Evolutionary conservation across 1,140 invertebrate genomes (phyloP).

Genomic region (Scaptomyza graminum): DNA sequence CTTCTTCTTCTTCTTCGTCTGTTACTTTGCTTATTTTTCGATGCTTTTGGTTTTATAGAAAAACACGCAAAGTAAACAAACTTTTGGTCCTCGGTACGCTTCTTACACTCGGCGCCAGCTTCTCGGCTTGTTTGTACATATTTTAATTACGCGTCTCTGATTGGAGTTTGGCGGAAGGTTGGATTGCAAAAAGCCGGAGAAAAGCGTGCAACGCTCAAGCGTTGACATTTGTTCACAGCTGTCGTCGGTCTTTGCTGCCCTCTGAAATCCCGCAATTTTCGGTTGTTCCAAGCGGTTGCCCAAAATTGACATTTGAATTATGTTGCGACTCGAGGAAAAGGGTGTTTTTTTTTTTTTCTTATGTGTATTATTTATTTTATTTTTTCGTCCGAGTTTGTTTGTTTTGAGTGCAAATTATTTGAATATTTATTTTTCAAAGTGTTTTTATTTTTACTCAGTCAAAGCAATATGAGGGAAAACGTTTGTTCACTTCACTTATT

Average conservation of each 20-base stretch:
- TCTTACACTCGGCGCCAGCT: slow-evolving; percentile 34
- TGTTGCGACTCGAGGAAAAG: slow-evolving; percentile 23
- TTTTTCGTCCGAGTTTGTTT: slow-evolving; percentile 32
- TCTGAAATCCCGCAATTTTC: slow-evolving; percentile 45
- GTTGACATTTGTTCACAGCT: slow-evolving; percentile 67
- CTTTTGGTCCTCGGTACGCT: slow-evolving; percentile 35
- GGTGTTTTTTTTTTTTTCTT: slow-evolving; percentile 5
- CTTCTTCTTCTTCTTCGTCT: not conserved
- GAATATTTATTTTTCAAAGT: slow-evolving; percentile 25
- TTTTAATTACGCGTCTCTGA: slow-evolving; percentile 80
- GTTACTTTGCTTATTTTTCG: slow-evolving; percentile 42
- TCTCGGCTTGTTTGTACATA: slow-evolving; percentile 73
- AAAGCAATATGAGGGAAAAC: too few species aligned
- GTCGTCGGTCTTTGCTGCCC: slow-evolving; percentile 32
- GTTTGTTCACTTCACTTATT: too few species aligned
- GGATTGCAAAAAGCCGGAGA: not conserved
- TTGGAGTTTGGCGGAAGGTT: slow-evolving; percentile 34
- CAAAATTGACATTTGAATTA: slow-evolving; percentile 33
- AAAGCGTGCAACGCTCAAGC: slow-evolving; percentile 25
- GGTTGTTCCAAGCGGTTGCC: slow-evolving; percentile 46
- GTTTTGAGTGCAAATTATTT: slow-evolving; percentile 35
- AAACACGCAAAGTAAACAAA: slow-evolving; percentile 80
- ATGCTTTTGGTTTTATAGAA: slow-evolving; percentile 75
- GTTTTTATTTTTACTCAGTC: too few species aligned
- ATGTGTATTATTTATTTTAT: slow-evolving; percentile 14